A percentile compares a stretch with the other conserved stretches of the same genome.
Conservation (phyloP, 1,140 invertebrate genomes). For the Drosophila eugracilis region DNA sequence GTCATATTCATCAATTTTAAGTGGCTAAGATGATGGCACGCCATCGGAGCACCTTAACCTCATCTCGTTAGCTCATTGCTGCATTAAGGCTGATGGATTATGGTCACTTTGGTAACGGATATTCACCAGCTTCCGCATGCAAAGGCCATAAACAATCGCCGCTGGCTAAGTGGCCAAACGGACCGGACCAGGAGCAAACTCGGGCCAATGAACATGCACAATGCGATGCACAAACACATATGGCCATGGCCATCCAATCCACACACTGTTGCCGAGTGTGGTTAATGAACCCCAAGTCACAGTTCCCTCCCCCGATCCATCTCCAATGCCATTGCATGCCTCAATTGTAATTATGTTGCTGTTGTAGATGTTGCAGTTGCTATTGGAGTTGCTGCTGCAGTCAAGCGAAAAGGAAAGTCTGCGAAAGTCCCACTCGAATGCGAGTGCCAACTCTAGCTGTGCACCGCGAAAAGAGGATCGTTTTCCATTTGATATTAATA, state of each 20-base stretch:
- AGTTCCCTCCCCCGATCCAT: constrained; percentile 28
- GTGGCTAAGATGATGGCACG: constrained; percentile 14
- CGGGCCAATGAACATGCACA: constrained; percentile 47
- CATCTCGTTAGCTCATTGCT: constrained; percentile 14
- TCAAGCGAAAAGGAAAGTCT: constrained; percentile 75
- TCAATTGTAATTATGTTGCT: constrained; percentile 78
- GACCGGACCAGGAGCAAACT: constrained; percentile 33
- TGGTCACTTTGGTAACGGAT: constrained; percentile 48
- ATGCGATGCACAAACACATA: constrained; percentile 44
- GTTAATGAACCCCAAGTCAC: constrained; percentile 68
- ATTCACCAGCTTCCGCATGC: constrained; percentile 72
- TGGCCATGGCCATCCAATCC: constrained; percentile 53
- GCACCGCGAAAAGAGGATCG: constrained; percentile 11
- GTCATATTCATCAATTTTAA: constrained; percentile 14
- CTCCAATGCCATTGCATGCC: constrained; percentile 46
- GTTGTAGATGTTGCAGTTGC: constrained; percentile 18
- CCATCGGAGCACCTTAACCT: constrained; percentile 22
- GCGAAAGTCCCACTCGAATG: constrained; percentile 57
- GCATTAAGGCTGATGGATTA: constrained; percentile 52
- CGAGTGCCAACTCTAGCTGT: constrained; percentile 26
- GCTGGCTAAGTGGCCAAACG: constrained; percentile 29
- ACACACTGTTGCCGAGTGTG: constrained; percentile 33
- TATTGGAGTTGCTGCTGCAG: constrained; percentile 21
- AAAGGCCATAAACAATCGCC: constrained; percentile 62
- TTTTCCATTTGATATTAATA: neutral